Percentiles rank a stretch among this genome's conserved stretches.
phyloP scores from a whole-genome alignment of 2,888 invertebrate species.

The Caenorhabditis macrosperma region DNA sequence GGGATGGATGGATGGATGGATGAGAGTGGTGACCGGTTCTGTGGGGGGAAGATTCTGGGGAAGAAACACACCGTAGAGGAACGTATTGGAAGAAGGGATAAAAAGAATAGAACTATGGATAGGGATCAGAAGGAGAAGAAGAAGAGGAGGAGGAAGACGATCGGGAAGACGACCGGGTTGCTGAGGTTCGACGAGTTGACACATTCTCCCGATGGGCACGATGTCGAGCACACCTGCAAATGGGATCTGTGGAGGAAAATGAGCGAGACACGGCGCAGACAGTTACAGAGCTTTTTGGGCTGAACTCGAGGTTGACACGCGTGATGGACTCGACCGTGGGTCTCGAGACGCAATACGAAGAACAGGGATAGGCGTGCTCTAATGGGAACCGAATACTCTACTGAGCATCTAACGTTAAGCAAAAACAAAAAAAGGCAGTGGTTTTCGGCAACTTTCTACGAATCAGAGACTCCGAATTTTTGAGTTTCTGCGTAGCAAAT shows the following conservation, averaged over 20 bases:
- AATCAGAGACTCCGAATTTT: too few species aligned
- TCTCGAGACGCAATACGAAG: too few species aligned
- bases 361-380: too few species aligned
- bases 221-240: constrained; percentile 60
- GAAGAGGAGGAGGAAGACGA: not conserved
- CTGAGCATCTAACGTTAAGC: too few species aligned
- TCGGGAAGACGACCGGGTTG: not conserved
- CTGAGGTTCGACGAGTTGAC: constrained; percentile 47
- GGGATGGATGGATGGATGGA: constrained; percentile 11
- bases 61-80: constrained; percentile 36
- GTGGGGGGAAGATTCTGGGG: not conserved
- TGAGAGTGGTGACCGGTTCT: constrained; percentile 22
- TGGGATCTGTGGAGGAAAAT: not conserved
- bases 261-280: too few species aligned
- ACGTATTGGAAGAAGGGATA: constrained; percentile 25
- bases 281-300: too few species aligned
- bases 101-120: not conserved
- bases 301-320: too few species aligned
- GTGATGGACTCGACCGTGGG: too few species aligned
- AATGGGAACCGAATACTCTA: too few species aligned
- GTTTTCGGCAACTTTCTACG: too few species aligned
- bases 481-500: too few species aligned
- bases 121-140: not conserved
- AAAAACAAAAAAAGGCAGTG: too few species aligned
- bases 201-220: constrained; percentile 61